Conservation (phyloP, 2,888 invertebrate genomes). For the Pollenia angustigena region DNA sequence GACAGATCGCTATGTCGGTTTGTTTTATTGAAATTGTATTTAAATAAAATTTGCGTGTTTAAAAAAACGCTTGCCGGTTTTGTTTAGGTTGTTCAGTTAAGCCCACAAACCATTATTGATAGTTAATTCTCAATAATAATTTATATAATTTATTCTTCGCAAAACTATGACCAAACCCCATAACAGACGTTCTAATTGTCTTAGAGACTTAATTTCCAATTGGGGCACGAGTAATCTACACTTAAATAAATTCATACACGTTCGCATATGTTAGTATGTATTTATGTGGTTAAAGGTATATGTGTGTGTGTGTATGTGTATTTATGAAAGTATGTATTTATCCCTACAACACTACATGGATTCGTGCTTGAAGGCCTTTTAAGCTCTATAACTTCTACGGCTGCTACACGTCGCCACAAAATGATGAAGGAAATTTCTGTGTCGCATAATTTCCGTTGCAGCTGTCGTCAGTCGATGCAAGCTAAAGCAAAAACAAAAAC, state of each 20-base stretch:
- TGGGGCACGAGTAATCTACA: not conserved
- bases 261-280: not conserved
- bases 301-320: not conserved
- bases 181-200: not conserved
- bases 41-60: too few relatives aligned
- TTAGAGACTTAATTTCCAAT: not conserved
- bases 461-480: conserved; percentile 55
- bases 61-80: too few relatives aligned
- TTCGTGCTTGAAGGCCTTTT: conserved; percentile 39
- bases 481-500: conserved; percentile 6
- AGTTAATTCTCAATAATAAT: too few relatives aligned
- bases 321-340: not conserved
- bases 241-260: not conserved
- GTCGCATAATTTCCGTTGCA: conserved; percentile 71
- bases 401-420: conserved; percentile 41
- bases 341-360: not conserved
- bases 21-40: too few relatives aligned
- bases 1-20: too few relatives aligned
- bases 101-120: too few relatives aligned
- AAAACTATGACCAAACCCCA: too few relatives aligned
- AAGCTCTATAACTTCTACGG: conserved; percentile 1
- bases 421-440: conserved; percentile 70
- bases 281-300: not conserved
- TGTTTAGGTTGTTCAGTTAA: too few relatives aligned
- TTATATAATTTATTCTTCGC: too few relatives aligned